Base-by-base conservation (phyloP, 2,113 vertebrate species). In the Promerops cafer region DNA sequence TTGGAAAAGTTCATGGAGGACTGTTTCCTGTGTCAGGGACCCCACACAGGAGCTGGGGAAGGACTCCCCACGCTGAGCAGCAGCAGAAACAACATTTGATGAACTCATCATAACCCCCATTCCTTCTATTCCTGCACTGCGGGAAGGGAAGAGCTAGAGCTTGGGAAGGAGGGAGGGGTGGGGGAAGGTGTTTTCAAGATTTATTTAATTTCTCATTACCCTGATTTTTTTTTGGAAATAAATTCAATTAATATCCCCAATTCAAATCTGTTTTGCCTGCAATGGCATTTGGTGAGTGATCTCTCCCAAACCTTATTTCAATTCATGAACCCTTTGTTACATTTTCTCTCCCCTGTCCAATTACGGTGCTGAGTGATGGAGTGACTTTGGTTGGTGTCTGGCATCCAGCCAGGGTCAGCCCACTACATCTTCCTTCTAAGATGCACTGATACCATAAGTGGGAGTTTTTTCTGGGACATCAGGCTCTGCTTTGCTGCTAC, bases 81-180 rank as follows among this genome's bases (percentile, higher is more conserved):
- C 5, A 22, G 26, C 26, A 35, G 42, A 37, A 64, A 64, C 2
- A 35, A 31, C 0, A 0, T 6, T 6, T 49, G 9, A 71, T 17
- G 28, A 39, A 39, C 9, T 47, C 31, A 64, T 3, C 8, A 35
- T 33, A 40, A 23, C 17, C 3, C 4, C 8, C 8, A 61, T 49
- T 42, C 7, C 21, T 10, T n/a, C 12, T 17, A 40, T 49, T 40
- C 60, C 35, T 23, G 11, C 27, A 19, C 59, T 57, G 16, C 2
- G 3, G 27, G 9, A 18, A 42, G 22, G 26, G 18, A 64, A 40
- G 26, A 42, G 21, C 7, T 27, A 22, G 30, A 56, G 21, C 17
- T 42, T 20, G 10, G 35, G 57, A 71, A 37, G 26, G 21, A 72
- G 18, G 3, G 13, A 72, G 31, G 9, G 3, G 6, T 31, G 9